These are phyloP conservation scores for Equus quagga DNA, from an alignment of 2,113 vertebrate species.

Conservation along the genomic window DNA sequence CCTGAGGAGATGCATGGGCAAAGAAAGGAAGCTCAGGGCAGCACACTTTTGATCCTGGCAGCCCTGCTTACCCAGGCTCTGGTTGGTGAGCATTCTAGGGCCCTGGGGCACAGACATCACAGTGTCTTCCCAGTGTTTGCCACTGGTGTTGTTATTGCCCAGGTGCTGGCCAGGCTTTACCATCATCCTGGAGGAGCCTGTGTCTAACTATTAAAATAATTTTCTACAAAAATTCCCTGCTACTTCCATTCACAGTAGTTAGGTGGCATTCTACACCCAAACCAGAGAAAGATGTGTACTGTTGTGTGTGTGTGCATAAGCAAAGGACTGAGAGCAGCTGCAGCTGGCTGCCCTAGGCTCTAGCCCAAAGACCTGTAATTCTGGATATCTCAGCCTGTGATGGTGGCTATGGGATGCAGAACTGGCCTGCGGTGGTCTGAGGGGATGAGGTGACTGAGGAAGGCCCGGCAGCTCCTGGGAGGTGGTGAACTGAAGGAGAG, in stretches of 20 bases:
- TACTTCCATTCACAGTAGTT: not conserved
- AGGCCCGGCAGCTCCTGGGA: not conserved
- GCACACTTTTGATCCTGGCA: not conserved
- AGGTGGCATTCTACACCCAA: fast-evolving
- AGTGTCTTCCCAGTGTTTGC: not conserved
- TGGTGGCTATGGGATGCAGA: not conserved
- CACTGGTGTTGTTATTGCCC: not conserved
- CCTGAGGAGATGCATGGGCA: too few relatives aligned
- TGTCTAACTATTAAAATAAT: not conserved
- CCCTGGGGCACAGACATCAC: not conserved
- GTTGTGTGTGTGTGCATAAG: not conserved
- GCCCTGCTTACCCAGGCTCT: too few relatives aligned
- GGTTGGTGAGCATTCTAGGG: too few relatives aligned
- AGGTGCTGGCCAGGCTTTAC: not conserved
- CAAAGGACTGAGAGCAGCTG: not conserved
- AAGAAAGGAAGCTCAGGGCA: not conserved
- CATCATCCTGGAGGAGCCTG: not conserved
- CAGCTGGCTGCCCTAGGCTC: not conserved
- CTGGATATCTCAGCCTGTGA: too few relatives aligned
- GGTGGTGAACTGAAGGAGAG: not conserved
- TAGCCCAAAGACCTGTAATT: too few relatives aligned
- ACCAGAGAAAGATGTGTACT: not conserved
- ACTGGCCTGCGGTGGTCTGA: not conserved
- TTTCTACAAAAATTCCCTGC: not conserved
- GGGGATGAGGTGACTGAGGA: not conserved